phyloP scores from a whole-genome alignment of 2,888 invertebrate genomes.

The Apamea anceps region DNA sequence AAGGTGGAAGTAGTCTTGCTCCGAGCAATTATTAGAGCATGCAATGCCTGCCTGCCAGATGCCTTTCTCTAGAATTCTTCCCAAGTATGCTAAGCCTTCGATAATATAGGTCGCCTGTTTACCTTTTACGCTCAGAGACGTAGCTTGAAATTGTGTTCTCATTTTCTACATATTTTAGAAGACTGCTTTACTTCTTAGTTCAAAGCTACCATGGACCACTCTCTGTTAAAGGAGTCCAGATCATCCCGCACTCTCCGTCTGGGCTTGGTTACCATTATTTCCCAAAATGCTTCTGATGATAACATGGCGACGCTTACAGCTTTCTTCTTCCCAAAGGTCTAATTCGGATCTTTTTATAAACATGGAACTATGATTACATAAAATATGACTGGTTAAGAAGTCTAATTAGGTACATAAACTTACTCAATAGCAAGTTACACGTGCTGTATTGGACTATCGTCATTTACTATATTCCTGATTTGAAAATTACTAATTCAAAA shows the following conservation, averaged over 20 bases:
- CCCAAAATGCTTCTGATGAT: background rate
- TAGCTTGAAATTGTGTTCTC: conserved; percentile 3
- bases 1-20: conserved; percentile 19
- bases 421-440: background rate
- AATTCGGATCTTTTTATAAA: background rate
- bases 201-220: background rate
- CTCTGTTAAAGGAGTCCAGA: background rate
- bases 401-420: background rate
- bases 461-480: background rate
- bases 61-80: conserved; percentile 38
- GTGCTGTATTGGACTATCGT: background rate
- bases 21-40: conserved; percentile 23
- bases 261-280: background rate
- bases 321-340: background rate
- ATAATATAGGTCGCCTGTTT: conserved; percentile 35
- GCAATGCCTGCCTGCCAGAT: conserved; percentile 27
- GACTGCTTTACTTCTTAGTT: background rate
- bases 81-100: conserved; percentile 39
- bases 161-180: background rate
- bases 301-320: background rate
- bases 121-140: background rate
- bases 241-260: background rate
- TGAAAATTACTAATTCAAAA: background rate
- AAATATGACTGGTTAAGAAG: background rate
- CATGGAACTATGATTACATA: background rate